These are phyloP conservation scores for Saccostrea cuccullata DNA, from an alignment of 1,140 invertebrate genomes.

Conservation along the genomic window DNA sequence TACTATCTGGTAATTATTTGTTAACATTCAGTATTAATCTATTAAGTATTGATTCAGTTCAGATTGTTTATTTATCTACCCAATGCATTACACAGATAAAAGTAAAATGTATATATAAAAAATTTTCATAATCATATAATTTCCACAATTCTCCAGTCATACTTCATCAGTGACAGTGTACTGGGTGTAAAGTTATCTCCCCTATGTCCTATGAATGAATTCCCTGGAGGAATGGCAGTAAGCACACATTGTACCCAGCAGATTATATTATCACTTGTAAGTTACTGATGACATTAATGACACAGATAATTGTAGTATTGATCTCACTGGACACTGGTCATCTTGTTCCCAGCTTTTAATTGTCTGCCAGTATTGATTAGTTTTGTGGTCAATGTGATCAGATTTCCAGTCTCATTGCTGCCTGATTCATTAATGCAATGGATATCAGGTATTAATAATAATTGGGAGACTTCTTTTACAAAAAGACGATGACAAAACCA, in stretches of 20 bases:
- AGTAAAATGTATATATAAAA: too few relatives aligned
- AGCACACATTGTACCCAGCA: not conserved
- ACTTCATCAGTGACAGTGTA: too few relatives aligned
- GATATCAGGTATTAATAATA: not conserved
- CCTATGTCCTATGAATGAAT: not conserved
- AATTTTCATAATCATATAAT: too few relatives aligned
- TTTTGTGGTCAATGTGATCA: not conserved
- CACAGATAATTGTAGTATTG: constrained; percentile 23
- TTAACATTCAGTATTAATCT: too few relatives aligned
- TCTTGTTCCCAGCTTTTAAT: constrained; percentile 24
- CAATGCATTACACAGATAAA: too few relatives aligned
- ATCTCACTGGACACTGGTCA: constrained; percentile 16
- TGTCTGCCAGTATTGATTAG: constrained; percentile 10
- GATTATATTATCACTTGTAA: constrained; percentile 12
- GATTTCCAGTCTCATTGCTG: not conserved
- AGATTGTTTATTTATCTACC: too few relatives aligned
- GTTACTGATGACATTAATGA: constrained; percentile 13
- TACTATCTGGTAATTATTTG: too few relatives aligned
- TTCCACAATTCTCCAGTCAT: too few relatives aligned
- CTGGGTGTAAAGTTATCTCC: too few relatives aligned
- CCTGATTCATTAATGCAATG: not conserved
- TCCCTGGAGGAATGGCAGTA: not conserved
- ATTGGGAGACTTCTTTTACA: not conserved
- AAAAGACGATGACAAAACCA: constrained; percentile 3
- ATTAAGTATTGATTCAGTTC: too few relatives aligned